Conservation (phyloP, 2,113 vertebrate genomes). For the Melanostigma gelatinosum region DNA sequence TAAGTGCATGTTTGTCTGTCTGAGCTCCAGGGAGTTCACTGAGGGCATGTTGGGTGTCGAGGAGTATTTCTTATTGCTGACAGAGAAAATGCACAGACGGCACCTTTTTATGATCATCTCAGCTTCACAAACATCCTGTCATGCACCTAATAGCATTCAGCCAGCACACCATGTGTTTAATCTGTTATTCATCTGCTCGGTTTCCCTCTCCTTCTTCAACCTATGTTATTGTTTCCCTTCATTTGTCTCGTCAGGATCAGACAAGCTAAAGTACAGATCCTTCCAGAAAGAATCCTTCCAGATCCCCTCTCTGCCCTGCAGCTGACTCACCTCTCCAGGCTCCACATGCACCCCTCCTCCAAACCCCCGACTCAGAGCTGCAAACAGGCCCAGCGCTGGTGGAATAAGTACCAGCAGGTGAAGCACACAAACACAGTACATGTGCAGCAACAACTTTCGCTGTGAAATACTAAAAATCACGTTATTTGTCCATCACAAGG, state of each 20-base stretch:
- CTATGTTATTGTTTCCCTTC: neutral
- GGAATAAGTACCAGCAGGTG: constrained; percentile 92
- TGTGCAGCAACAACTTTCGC: neutral
- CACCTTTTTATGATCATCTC: constrained; percentile 25
- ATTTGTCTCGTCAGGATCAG: constrained; percentile 85
- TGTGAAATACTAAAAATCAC: neutral
- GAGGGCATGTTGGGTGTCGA: neutral
- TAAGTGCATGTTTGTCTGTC: neutral
- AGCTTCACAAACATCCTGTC: constrained; percentile 39
- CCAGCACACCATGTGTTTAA: constrained; percentile 34
- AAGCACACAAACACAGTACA: constrained; percentile 34
- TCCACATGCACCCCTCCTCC: constrained; percentile 84
- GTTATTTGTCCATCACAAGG: neutral
- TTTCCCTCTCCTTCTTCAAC: neutral
- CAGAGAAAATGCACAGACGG: constrained; percentile 14
- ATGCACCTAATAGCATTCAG: constrained; percentile 4
- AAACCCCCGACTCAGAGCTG: constrained; percentile 81
- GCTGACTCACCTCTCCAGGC: constrained; percentile 85
- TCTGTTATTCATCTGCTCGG: constrained; percentile 26
- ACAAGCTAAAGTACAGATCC: constrained; percentile 96
- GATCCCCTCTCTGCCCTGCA: constrained; percentile 91
- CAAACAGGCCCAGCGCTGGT: constrained; percentile 84
- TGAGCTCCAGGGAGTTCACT: constrained; percentile 5
- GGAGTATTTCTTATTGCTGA: neutral
- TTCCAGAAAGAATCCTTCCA: constrained; percentile 92